Percentiles rank a stretch among this genome's conserved stretches.
phyloP scores from a whole-genome alignment of 2,113 vertebrate genomes.

The Pholis gunnellus region DNA sequence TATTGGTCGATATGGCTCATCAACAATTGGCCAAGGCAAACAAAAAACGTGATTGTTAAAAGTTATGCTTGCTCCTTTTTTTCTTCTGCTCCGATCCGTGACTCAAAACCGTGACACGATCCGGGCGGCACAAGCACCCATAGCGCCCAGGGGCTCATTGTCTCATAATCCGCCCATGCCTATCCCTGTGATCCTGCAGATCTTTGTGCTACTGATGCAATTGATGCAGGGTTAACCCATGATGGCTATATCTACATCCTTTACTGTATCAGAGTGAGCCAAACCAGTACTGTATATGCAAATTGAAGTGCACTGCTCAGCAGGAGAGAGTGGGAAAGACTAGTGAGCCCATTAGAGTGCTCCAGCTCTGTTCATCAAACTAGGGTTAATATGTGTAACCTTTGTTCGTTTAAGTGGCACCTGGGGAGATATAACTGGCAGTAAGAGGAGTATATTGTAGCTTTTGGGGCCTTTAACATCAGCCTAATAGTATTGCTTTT shows the following conservation, averaged over 20 bases:
- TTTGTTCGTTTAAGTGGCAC: slow-evolving; percentile 44
- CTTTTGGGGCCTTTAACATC: slow-evolving; percentile 14
- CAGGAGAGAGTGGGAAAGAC: neutral
- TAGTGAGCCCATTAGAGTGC: slow-evolving; percentile 17
- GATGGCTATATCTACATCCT: neutral
- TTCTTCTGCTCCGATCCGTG: neutral
- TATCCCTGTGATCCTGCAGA: neutral
- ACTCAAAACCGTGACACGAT: neutral
- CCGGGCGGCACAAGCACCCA: neutral
- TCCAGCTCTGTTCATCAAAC: slow-evolving; percentile 28
- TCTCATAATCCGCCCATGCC: neutral
- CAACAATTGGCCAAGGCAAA: neutral
- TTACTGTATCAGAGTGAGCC: neutral
- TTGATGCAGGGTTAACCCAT: neutral
- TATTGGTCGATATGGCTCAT: neutral
- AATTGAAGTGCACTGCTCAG: slow-evolving; percentile 9
- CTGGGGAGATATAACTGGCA: slow-evolving; percentile 44
- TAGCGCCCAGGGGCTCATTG: neutral
- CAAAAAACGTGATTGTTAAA: neutral
- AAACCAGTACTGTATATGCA: slow-evolving; percentile 7
- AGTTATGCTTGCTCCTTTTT: neutral
- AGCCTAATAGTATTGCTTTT: slow-evolving; percentile 8
- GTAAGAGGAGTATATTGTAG: slow-evolving; percentile 13
- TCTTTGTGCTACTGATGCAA: neutral
- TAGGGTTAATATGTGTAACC: slow-evolving; percentile 37